Evolutionary conservation across 35 echinoderm and acorn worm species (phyloP).

Genomic region (Ptychodera flava): DNA sequence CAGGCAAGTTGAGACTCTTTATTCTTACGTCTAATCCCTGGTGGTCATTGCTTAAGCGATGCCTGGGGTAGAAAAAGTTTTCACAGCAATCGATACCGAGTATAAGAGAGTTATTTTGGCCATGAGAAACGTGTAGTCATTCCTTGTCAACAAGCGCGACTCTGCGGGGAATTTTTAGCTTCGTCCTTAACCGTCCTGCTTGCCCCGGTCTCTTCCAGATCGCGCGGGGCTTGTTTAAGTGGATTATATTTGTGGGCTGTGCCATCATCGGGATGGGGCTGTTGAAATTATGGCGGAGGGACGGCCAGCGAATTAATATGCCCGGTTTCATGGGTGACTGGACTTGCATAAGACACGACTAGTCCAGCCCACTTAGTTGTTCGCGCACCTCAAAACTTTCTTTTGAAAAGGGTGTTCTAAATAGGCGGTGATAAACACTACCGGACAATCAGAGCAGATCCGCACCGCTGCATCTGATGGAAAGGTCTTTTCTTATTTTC

Average conservation of each 20-base stretch:
- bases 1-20: neutral
- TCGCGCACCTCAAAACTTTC: neutral
- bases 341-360: neutral
- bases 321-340: neutral
- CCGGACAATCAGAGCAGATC: neutral
- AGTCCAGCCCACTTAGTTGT: neutral
- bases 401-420: neutral
- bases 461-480: neutral
- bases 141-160: neutral
- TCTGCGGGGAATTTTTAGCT: no score
- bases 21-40: neutral
- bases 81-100: neutral
- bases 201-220: no score
- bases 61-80: neutral
- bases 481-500: neutral
- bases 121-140: neutral
- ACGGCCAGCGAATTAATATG: neutral
- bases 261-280: neutral
- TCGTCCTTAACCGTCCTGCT: no score
- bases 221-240: neutral
- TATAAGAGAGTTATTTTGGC: neutral
- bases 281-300: neutral
- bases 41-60: neutral
- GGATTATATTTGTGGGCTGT: neutral
- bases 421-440: neutral